Base-by-base conservation (phyloP, 2,888 invertebrate genomes). In the Nasonia oneida region DNA sequence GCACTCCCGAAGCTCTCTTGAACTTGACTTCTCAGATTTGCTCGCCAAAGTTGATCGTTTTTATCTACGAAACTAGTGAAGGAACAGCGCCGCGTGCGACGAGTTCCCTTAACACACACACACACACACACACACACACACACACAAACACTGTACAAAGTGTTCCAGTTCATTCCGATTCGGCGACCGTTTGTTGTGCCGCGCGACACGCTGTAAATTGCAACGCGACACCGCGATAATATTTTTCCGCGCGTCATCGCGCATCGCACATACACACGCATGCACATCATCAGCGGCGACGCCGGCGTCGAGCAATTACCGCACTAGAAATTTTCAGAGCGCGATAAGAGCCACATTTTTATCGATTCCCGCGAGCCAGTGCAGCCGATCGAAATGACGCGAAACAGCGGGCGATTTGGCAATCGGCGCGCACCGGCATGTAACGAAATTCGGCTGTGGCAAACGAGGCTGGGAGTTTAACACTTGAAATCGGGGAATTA, bases 401-500 rank as follows among this genome's bases (percentile, higher is more conserved):
- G 10, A 42, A 64, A 67, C 10, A 2, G 0, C 2, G 10, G 64
- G 15, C 15, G 77, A 78, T 42, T 64, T 64, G 64, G 42, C 23
- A 78, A 78, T 78, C 79, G 50, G 18, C 15, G n/a, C 61, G 2
- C n/a, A n/a, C 61, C 39, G 42, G 15, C 8, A 12, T 18, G 18
- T 18, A 39, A 39, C 61, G 61, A 76, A 61, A 61, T 76, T 57
- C 76, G 39, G n/a, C 57, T 57, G 37, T 42, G 42, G 42, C 0
- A 37, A 76, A 76, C 37, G 61, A 61, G 76, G 78, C 29, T 67
- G 42, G 29, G 78, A 42, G 67, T 67, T 67, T 67, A 77, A 77
- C 77, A 77, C 77, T 77, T 77, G 77, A 77, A 77, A 77, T 67
- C n/a, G 80, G 57, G 39, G 70, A 73, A 70, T 42, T 73, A 18